Conservation (phyloP, 2,797 vertebrate genomes). For the Crocodylus rhombifer region DNA sequence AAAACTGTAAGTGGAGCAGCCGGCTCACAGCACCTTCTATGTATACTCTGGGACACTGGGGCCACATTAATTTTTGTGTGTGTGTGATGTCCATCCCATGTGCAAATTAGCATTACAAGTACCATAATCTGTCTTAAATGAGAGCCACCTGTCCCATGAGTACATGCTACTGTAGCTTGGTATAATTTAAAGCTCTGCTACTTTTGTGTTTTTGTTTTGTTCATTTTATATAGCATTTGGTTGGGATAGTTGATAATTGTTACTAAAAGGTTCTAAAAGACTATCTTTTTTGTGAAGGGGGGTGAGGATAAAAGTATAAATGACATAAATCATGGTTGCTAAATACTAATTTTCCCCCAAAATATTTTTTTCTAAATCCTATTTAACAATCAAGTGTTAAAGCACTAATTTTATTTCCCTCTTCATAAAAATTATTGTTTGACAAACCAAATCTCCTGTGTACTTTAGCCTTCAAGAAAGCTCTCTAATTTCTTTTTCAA, state of each 20-base stretch:
- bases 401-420: not conserved
- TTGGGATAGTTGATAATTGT: constrained; percentile 7
- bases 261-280: constrained; percentile 40
- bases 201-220: constrained; percentile 64
- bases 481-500: not conserved
- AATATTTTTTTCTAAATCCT: constrained; percentile 12
- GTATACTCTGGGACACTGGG: constrained; percentile 86
- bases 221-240: constrained; percentile 52
- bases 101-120: constrained; percentile 88
- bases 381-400: not conserved
- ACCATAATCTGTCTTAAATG: constrained; percentile 87
- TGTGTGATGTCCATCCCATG: constrained; percentile 85
- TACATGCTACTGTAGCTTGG: constrained; percentile 78
- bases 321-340: not conserved
- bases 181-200: constrained; percentile 81
- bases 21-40: constrained; percentile 82
- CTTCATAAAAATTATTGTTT: not conserved
- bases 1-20: constrained; percentile 86
- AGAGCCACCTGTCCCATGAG: constrained; percentile 82
- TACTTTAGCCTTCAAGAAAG: not conserved
- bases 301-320: not conserved
- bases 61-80: constrained; percentile 87
- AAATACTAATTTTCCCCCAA: constrained; percentile 17
- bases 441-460: not conserved
- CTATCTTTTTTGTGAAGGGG: constrained; percentile 16